Evolutionary conservation across 2,797 vertebrate genomes (phyloP), one percentile per base, ranked within the genome.

Genomic region (Coranthus polyacanthus): DNA sequence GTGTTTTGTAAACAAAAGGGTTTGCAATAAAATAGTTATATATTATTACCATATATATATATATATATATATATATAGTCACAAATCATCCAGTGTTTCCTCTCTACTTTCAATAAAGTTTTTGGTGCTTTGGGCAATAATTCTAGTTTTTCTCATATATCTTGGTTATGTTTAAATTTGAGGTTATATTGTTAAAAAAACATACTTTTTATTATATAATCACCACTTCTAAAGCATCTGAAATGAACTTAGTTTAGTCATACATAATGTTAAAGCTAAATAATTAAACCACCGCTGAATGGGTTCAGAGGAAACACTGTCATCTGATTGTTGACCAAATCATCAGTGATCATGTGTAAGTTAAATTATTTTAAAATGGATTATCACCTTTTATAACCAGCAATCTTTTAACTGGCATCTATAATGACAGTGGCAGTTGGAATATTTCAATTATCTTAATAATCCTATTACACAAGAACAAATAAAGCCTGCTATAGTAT

Each of bases 381-480:
- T 86, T 57, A 78, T 71, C 56, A 58, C 61, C 67, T 53, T 61
- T 12, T 66, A 39, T 82, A 64, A 50, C 52, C 53, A 83, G 37
- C 43, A 55, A 29, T 71, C 61, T 51, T 71, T 38, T 82, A 78
- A 88, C 71, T 83, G 62, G 67, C 68, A 20, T 36, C 55, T 20
- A 50, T 89, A 89, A 83, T 93, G 78, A 72, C 56, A 54, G 42
- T 61, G 41, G 22, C 16, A 26, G 75, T 79, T 84, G 62, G 18
- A 21, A 21, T 18, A 45, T 20, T 45, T 45, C 12, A 29, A 86
- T 81, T 84, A 75, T 84, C 82, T 76, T 77, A 81, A 76, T 92
- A 93, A 93, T 93, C 89, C 84, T 82, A 81, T 93, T 92, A 91
- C 70, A 72, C 46, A 74, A 66, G 59, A 84, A 90, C 81, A 90